Evolutionary conservation across 2,888 invertebrate species (phyloP).

Genomic region (Electrophaes corylata): DNA sequence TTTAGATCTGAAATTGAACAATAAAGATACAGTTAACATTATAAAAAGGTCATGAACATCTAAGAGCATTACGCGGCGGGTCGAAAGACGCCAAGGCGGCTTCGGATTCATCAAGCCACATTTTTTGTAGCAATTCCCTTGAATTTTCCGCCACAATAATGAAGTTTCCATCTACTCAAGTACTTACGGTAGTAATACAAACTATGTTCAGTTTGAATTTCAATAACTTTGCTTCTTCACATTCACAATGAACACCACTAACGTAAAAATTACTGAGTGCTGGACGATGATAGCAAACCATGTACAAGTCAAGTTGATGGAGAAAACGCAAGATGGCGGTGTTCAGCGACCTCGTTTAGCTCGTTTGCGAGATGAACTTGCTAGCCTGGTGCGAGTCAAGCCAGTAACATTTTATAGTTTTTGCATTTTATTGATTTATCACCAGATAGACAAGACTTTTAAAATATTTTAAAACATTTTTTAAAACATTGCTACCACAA

Average conservation of each 20-base stretch:
- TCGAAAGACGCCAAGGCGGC: conserved; percentile 35
- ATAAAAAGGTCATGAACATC: conserved; percentile 8
- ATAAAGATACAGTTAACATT: conserved; percentile 5
- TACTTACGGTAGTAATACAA: conserved; percentile 70
- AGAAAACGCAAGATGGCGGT: conserved; percentile 79
- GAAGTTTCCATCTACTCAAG: conserved; percentile 49
- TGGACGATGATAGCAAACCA: conserved; percentile 42
- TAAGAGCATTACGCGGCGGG: conserved; percentile 17
- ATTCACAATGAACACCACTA: conserved; percentile 48
- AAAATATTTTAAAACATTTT: too few species aligned
- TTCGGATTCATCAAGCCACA: conserved; percentile 23
- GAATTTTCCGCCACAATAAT: conserved; percentile 73
- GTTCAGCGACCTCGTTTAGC: conserved; percentile 60
- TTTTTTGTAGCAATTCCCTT: conserved; percentile 48
- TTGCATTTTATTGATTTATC: background rate
- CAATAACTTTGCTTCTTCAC: conserved; percentile 59
- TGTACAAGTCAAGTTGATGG: conserved; percentile 71
- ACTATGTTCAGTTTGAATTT: conserved; percentile 63
- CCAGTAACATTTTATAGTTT: conserved; percentile 19
- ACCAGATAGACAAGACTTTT: too few species aligned
- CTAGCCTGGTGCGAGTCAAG: conserved; percentile 38
- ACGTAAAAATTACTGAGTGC: conserved; percentile 68
- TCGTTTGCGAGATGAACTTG: conserved; percentile 37
- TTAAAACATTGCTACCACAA: background rate
- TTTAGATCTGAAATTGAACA: conserved; percentile 54